phyloP scores from a whole-genome alignment of 2,113 vertebrate genomes.

The Melanostigma gelatinosum region DNA sequence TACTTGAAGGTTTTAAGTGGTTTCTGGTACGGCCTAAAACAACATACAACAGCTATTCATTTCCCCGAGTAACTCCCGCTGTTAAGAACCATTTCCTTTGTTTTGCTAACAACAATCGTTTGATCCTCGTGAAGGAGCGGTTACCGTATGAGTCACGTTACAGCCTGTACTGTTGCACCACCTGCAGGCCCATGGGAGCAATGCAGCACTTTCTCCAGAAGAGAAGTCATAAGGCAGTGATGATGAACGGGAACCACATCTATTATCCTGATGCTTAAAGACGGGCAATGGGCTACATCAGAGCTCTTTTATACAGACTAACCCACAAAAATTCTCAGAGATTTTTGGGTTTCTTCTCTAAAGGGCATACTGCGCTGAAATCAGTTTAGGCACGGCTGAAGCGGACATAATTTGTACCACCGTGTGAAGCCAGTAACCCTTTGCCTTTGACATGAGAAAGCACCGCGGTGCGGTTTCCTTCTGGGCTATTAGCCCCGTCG shows the following conservation, averaged over 20 bases:
- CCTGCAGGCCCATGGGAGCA: slow-evolving; percentile 76
- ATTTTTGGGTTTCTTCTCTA: slow-evolving; percentile 1
- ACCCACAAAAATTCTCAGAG: not conserved
- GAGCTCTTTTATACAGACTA: not conserved
- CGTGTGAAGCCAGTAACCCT: slow-evolving; percentile 20
- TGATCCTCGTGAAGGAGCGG: slow-evolving; percentile 42
- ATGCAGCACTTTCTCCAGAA: slow-evolving; percentile 43
- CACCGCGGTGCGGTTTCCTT: slow-evolving; percentile 21
- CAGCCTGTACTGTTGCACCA: slow-evolving; percentile 80
- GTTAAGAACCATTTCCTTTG: slow-evolving; percentile 40
- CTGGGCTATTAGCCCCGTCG: slow-evolving; percentile 57
- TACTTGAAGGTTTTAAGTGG: not conserved
- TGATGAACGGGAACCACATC: not conserved
- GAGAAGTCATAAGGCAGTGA: slow-evolving; percentile 15
- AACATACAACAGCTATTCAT: slow-evolving; percentile 4
- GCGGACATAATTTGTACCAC: slow-evolving; percentile 7
- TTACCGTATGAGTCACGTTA: slow-evolving; percentile 22
- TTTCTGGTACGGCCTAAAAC: slow-evolving; percentile 6
- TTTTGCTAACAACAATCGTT: slow-evolving; percentile 61
- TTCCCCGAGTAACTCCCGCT: slow-evolving; percentile 21
- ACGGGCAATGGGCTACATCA: not conserved
- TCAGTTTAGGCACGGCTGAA: slow-evolving; percentile 6
- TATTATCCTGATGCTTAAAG: not conserved
- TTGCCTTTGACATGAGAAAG: slow-evolving; percentile 33
- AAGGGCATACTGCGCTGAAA: slow-evolving; percentile 11